phyloP scores from a whole-genome alignment of 30 jellyfish, hydroid and myxozoan species.

The Pelagia noctiluca region DNA sequence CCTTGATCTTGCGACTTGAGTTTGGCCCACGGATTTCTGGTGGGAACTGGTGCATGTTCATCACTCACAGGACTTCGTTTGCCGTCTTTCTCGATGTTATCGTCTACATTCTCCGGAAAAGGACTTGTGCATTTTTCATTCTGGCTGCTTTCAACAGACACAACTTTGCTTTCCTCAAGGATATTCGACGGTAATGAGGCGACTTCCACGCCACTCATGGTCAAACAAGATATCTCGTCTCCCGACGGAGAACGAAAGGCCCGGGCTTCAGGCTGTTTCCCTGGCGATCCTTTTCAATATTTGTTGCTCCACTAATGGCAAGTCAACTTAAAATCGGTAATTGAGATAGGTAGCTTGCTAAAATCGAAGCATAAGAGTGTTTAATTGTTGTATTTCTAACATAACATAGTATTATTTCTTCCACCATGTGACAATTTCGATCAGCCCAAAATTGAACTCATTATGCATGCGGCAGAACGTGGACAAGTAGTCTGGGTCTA shows the following conservation, averaged over 20 bases:
- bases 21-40: conserved; percentile 72
- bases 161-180: conserved; percentile 23
- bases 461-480: conserved; percentile 78
- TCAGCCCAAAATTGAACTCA: conserved; percentile 39
- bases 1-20: conserved; percentile 57
- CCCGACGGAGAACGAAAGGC: conserved; percentile 33
- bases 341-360: too few relatives aligned
- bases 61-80: conserved; percentile 30
- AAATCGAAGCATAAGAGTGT: too few relatives aligned
- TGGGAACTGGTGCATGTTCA: conserved; percentile 58
- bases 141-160: not conserved
- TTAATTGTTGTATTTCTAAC: too few relatives aligned
- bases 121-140: conserved; percentile 27
- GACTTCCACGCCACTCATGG: conserved; percentile 75
- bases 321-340: not conserved
- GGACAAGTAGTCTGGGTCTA: conserved; percentile 81
- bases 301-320: too few relatives aligned
- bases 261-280: conserved; percentile 35
- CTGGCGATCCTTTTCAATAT: not conserved
- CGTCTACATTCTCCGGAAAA: conserved; percentile 28
- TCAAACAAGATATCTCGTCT: conserved; percentile 35
- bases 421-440: conserved; percentile 71
- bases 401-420: too few relatives aligned
- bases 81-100: conserved; percentile 24
- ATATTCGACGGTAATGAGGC: conserved; percentile 50